Conservation (phyloP, 2,113 vertebrate genomes). For the Hirundichthys speculiger region DNA sequence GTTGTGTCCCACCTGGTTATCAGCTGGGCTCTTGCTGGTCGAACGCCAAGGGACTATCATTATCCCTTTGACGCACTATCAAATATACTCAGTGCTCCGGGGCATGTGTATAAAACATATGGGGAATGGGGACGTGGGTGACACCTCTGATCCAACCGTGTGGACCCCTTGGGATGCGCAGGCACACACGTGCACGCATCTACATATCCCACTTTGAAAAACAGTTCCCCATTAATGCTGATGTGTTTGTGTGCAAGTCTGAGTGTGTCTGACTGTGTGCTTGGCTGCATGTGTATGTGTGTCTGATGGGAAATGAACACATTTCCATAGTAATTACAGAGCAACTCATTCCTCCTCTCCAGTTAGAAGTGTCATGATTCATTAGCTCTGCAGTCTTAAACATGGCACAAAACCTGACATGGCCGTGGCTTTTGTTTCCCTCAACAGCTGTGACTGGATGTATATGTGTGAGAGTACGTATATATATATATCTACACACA, state of each 20-base stretch:
- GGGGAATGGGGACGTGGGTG: conserved; percentile 67
- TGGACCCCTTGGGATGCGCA: conserved; percentile 29
- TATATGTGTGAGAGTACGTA: conserved; percentile 27
- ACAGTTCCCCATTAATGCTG: conserved; percentile 50
- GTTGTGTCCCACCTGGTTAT: conserved; percentile 72
- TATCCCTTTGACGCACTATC: conserved; percentile 59
- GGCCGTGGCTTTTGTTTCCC: conserved; percentile 65
- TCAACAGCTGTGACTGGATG: conserved; percentile 48
- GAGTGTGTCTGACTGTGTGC: conserved; percentile 43
- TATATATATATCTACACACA: too few species aligned
- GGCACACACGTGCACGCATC: conserved; percentile 10
- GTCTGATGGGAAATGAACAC: conserved; percentile 77
- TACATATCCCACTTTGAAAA: conserved; percentile 34
- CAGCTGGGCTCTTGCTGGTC: conserved; percentile 66
- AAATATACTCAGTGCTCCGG: conserved; percentile 37
- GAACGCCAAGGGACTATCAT: conserved; percentile 65
- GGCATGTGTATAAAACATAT: conserved; percentile 74
- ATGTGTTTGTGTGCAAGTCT: conserved; percentile 22
- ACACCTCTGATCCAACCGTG: conserved; percentile 65
- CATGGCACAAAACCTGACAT: conserved; percentile 65
- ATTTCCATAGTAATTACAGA: conserved; percentile 81
- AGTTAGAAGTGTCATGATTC: conserved; percentile 80
- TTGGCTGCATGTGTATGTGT: conserved; percentile 42
- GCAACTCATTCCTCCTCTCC: conserved; percentile 77
- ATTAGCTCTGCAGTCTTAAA: conserved; percentile 75